phyloP scores from a whole-genome alignment of 2,113 vertebrate species.

The Zosterops lateralis region DNA sequence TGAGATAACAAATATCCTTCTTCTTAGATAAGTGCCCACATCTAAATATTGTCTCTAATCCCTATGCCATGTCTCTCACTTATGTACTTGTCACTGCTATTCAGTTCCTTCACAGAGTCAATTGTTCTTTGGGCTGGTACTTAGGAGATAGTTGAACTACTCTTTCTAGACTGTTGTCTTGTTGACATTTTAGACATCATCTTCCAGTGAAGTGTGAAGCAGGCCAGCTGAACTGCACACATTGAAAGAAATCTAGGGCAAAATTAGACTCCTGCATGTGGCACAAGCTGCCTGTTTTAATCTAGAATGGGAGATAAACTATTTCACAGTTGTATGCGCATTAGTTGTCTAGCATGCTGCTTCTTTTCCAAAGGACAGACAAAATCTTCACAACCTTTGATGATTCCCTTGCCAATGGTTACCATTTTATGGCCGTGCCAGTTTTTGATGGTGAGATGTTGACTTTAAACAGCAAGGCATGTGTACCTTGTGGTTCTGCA shows the following conservation, averaged over 20 bases:
- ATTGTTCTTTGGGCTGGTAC: not conserved
- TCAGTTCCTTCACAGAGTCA: accelerated
- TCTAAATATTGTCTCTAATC: not conserved
- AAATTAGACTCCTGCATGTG: not conserved
- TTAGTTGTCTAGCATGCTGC: not conserved
- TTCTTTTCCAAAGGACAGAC: not conserved
- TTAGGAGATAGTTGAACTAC: not conserved
- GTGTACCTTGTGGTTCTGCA: not conserved
- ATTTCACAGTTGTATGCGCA: not conserved
- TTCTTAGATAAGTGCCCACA: not conserved
- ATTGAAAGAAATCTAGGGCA: not conserved
- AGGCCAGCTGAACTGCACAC: not conserved
- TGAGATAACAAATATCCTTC: not conserved
- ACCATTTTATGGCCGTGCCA: not conserved
- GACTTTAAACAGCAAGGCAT: not conserved
- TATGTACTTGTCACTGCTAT: not conserved
- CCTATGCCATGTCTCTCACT: not conserved
- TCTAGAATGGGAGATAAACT: not conserved
- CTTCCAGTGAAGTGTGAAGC: not conserved
- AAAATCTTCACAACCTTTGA: not conserved
- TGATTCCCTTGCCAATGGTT: not conserved
- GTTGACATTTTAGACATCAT: not conserved
- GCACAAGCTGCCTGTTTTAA: not conserved
- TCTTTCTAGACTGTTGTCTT: not conserved
- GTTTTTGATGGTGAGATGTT: not conserved